Percentiles rank a stretch among this genome's conserved stretches.
Conservation (phyloP, 2,888 invertebrate genomes). For the Cetonia aurata region DNA sequence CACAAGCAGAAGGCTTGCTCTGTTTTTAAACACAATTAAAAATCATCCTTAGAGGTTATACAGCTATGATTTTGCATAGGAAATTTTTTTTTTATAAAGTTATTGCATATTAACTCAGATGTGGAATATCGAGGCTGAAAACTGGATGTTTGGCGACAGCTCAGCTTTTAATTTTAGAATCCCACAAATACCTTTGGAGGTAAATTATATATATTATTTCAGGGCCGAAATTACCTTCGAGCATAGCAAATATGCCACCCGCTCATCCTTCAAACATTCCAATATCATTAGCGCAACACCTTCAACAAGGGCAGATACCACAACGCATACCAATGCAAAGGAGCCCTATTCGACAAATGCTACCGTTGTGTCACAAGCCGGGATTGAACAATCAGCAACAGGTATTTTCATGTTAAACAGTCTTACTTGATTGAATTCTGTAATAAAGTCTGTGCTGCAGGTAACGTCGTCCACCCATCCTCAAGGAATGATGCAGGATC, state of each 20-base stretch:
- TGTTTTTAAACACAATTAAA: too few relatives aligned
- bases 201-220: constrained; percentile 43
- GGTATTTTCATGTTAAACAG: constrained; percentile 24
- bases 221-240: constrained; percentile 60
- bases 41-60: too few relatives aligned
- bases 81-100: too few relatives aligned
- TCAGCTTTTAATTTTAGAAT: background rate
- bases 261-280: constrained; percentile 45
- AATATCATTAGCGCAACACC: constrained; percentile 50
- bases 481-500: constrained; percentile 66
- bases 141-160: background rate
- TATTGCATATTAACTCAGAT: too few relatives aligned
- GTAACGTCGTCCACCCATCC: constrained; percentile 74
- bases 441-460: constrained; percentile 55
- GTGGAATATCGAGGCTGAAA: too few relatives aligned
- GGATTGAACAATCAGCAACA: constrained; percentile 50
- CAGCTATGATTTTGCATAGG: too few relatives aligned
- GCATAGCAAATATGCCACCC: constrained; percentile 47
- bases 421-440: background rate
- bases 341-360: constrained; percentile 42
- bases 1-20: too few relatives aligned
- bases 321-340: constrained; percentile 48
- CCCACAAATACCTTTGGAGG: background rate
- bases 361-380: constrained; percentile 47
- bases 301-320: constrained; percentile 47